Conservation (phyloP, 2,888 invertebrate genomes). For the Rambutsinella grinnellia region DNA sequence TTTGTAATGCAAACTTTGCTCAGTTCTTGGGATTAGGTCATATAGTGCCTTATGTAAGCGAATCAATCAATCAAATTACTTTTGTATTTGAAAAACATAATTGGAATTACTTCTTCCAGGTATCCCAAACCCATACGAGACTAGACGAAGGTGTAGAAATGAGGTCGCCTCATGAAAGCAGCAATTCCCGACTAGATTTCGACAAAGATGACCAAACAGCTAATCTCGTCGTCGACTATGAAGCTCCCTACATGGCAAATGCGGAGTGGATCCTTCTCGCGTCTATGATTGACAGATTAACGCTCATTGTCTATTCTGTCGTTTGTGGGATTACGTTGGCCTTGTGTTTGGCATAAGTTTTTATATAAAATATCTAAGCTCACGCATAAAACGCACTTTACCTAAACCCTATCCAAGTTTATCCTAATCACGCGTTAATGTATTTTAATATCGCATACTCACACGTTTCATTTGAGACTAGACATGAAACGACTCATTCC, state of each 20-base stretch:
- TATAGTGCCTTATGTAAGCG: conserved; percentile 66
- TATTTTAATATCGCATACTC: too few relatives aligned
- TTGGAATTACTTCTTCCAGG: conserved; percentile 31
- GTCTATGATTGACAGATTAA: conserved; percentile 64
- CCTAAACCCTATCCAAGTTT: too few relatives aligned
- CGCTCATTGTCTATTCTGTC: conserved; percentile 68
- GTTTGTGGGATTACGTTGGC: conserved; percentile 71
- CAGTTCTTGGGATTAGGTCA: conserved; percentile 66
- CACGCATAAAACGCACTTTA: too few relatives aligned
- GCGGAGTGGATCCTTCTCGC: conserved; percentile 65
- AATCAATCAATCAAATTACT: too few relatives aligned
- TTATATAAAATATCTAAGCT: not conserved
- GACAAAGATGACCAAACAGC: conserved; percentile 62
- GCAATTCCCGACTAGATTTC: conserved; percentile 30
- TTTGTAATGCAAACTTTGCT: conserved; percentile 66
- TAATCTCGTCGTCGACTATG: conserved; percentile 50
- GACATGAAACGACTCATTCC: too few relatives aligned
- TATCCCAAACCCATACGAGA: conserved; percentile 63
- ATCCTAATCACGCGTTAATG: too few relatives aligned
- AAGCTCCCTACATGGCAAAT: conserved; percentile 57
- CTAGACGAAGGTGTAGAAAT: conserved; percentile 65
- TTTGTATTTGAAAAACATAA: too few relatives aligned
- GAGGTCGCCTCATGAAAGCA: conserved; percentile 55
- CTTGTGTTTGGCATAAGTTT: conserved; percentile 55
- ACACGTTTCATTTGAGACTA: too few relatives aligned